Conservation (phyloP, 2,797 vertebrate species). For the Darevskia mixta region DNA sequence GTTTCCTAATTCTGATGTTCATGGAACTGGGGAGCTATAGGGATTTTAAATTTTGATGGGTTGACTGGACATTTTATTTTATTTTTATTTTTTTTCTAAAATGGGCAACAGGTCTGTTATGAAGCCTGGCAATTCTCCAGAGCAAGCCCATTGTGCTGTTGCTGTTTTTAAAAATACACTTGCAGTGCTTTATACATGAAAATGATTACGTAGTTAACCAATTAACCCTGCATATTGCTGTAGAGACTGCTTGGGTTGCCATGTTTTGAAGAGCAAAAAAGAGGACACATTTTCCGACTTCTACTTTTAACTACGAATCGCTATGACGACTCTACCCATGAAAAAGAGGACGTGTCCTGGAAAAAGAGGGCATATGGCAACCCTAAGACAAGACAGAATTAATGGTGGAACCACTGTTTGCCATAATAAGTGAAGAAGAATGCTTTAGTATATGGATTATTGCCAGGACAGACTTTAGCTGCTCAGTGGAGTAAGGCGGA, state of each 20-base stretch:
- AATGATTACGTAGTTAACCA: conserved; percentile 68
- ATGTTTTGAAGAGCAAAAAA: too few relatives aligned
- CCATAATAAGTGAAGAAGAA: conserved; percentile 31
- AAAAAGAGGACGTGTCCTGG: too few relatives aligned
- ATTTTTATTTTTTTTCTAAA: conserved; percentile 29
- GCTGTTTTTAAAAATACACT: conserved; percentile 16
- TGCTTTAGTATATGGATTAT: neutral
- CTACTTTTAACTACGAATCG: too few relatives aligned
- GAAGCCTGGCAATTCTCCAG: conserved; percentile 51
- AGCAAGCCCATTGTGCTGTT: conserved; percentile 48
- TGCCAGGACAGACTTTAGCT: neutral
- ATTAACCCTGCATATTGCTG: conserved; percentile 48
- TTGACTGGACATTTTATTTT: conserved; percentile 8
- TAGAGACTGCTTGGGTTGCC: neutral
- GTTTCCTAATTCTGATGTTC: neutral
- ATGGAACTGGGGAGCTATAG: neutral
- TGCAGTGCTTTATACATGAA: conserved; percentile 47
- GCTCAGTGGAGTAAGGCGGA: neutral
- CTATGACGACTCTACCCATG: too few relatives aligned
- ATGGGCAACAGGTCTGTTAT: neutral
- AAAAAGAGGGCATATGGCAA: too few relatives aligned
- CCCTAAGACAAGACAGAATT: conserved; percentile 16
- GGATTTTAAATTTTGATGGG: conserved; percentile 8
- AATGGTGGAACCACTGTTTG: neutral
- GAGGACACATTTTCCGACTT: too few relatives aligned